Percentiles rank a stretch among this genome's conserved stretches.
Evolutionary conservation across 2,888 invertebrate species (phyloP).

Genomic region (Cordilura impudica): DNA sequence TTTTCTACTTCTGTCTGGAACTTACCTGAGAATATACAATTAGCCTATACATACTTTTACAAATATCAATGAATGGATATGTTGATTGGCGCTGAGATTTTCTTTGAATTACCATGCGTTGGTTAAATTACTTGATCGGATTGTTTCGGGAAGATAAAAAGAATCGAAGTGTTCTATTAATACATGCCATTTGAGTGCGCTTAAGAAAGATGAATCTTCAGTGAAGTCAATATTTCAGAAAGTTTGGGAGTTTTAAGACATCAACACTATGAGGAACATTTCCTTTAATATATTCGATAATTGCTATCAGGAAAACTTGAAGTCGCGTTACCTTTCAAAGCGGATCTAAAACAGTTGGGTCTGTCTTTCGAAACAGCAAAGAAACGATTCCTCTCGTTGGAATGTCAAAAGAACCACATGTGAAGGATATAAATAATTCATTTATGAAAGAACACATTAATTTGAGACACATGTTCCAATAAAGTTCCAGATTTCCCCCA

Average conservation of each 20-base stretch:
- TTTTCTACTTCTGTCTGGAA: too few species aligned
- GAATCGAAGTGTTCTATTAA: not conserved
- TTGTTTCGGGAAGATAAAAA: conserved; percentile 45
- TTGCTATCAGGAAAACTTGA: conserved; percentile 41
- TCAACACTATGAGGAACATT: conserved; percentile 41
- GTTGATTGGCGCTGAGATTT: too few species aligned
- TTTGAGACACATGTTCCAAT: conserved; percentile 57
- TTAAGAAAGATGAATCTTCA: not conserved
- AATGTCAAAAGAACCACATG: conserved; percentile 46
- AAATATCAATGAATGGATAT: too few species aligned
- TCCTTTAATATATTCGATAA: conserved; percentile 28
- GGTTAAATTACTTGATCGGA: conserved; percentile 42
- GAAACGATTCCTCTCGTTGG: too few species aligned
- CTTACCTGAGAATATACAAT: too few species aligned
- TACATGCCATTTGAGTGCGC: too few species aligned
- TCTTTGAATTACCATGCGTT: too few species aligned
- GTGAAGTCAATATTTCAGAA: conserved; percentile 38
- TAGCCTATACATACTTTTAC: conserved; percentile 39
- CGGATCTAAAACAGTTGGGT: too few species aligned
- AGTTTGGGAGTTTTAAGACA: conserved; percentile 51
- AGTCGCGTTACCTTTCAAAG: conserved; percentile 51
- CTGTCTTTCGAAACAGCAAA: too few species aligned
- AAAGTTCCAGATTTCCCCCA: too few species aligned
- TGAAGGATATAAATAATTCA: conserved; percentile 35
- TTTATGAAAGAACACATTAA: conserved; percentile 56